A percentile compares a stretch with the other conserved stretches of the same genome.
Conservation (phyloP, 2,113 vertebrate species). For the Sprattus sprattus region DNA sequence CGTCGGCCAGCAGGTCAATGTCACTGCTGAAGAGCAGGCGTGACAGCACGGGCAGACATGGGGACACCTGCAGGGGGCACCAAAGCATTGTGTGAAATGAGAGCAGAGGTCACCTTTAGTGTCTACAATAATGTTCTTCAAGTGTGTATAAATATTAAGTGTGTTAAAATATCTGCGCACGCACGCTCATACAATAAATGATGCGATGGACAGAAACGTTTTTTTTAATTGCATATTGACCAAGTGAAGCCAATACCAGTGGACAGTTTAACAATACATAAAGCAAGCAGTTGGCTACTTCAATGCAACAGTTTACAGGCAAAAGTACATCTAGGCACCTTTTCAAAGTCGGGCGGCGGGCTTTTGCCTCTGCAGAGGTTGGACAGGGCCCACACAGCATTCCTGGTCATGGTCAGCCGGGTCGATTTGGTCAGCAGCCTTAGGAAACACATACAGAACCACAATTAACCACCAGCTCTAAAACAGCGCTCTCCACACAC, state of each 20-base stretch:
- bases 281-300: background rate
- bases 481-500: background rate
- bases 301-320: background rate
- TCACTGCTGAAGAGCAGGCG: slow-evolving; percentile 95
- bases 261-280: background rate
- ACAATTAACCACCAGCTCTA: background rate
- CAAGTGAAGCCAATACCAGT: background rate
- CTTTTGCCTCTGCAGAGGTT: slow-evolving; percentile 97
- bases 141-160: no score
- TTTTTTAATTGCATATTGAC: no score
- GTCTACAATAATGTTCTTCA: background rate
- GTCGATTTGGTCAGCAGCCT: slow-evolving; percentile 96
- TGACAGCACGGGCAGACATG: slow-evolving; percentile 93
- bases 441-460: slow-evolving; percentile 29
- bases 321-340: slow-evolving; percentile 70
- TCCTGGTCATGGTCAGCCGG: slow-evolving; percentile 96
- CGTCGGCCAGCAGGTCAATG: slow-evolving; percentile 93
- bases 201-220: no score
- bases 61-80: slow-evolving; percentile 80
- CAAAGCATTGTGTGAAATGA: background rate
- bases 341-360: slow-evolving; percentile 93
- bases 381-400: slow-evolving; percentile 97
- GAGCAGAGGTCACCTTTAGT: background rate
- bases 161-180: no score
- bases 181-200: no score